These are phyloP conservation scores for Cactoblastis cactorum DNA, from an alignment of 2,888 invertebrate species.

Conservation along the genomic window DNA sequence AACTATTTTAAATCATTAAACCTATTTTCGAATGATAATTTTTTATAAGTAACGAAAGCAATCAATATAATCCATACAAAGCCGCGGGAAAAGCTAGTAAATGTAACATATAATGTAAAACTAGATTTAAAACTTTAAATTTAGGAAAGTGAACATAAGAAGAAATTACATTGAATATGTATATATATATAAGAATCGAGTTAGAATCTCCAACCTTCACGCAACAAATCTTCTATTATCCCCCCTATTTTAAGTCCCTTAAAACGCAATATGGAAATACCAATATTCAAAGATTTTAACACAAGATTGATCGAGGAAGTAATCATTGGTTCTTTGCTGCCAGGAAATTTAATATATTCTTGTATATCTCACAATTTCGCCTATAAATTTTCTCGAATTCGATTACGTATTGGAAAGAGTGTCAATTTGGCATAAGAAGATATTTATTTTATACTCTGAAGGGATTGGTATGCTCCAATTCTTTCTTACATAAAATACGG, in stretches of 20 bases:
- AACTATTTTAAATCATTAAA: too few relatives aligned
- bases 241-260: not conserved
- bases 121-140: too few relatives aligned
- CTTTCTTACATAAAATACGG: not conserved
- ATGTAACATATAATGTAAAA: too few relatives aligned
- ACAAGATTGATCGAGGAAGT: conserved; percentile 12
- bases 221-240: not conserved
- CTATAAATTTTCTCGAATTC: conserved; percentile 15
- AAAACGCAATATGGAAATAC: conserved; percentile 2
- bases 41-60: too few relatives aligned
- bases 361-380: conserved; percentile 11
- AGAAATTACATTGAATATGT: too few relatives aligned
- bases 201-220: not conserved
- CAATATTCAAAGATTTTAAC: conserved; percentile 10
- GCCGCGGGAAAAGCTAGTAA: too few relatives aligned
- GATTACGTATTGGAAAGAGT: conserved; percentile 17
- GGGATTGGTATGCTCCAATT: not conserved
- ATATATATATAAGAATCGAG: too few relatives aligned
- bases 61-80: too few relatives aligned
- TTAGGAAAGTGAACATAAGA: too few relatives aligned
- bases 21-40: too few relatives aligned
- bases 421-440: conserved; percentile 18
- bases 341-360: conserved; percentile 12
- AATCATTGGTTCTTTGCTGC: conserved; percentile 4
- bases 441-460: conserved; percentile 11